Evolutionary conservation across 2,888 invertebrate genomes (phyloP).

Genomic region (Tachina lurida): DNA sequence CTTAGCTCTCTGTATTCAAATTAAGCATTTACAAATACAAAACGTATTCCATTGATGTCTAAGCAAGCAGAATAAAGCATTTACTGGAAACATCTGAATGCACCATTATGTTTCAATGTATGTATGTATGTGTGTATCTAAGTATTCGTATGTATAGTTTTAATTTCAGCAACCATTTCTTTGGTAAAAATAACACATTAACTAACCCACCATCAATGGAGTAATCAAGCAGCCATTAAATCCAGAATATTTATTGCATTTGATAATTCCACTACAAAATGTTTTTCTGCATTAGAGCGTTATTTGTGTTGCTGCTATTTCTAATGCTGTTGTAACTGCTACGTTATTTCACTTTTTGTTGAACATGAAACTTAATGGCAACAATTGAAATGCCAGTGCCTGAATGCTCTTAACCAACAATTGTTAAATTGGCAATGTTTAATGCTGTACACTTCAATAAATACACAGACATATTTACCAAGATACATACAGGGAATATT

Average conservation of each 20-base stretch:
- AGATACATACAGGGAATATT: background rate
- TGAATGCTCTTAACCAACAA: constrained; percentile 56
- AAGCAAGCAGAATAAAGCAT: constrained; percentile 36
- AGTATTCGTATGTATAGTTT: background rate
- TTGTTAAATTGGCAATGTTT: constrained; percentile 63
- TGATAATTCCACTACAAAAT: constrained; percentile 31
- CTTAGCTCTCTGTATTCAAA: background rate
- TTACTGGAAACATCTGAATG: background rate
- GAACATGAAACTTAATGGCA: constrained; percentile 41
- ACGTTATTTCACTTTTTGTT: constrained; percentile 44
- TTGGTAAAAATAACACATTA: constrained; percentile 9
- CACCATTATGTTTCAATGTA: background rate
- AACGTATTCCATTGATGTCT: background rate
- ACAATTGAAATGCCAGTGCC: constrained; percentile 56
- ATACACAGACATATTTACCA: constrained; percentile 12
- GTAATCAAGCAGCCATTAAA: constrained; percentile 49
- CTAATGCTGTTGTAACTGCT: constrained; percentile 37
- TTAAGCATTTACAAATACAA: background rate
- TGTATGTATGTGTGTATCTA: background rate
- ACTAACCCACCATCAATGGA: constrained; percentile 15
- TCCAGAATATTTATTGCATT: constrained; percentile 55
- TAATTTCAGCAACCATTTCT: background rate
- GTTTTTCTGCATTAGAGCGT: constrained; percentile 27
- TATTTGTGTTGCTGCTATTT: constrained; percentile 24
- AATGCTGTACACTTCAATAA: constrained; percentile 47